These are phyloP conservation scores for Lepilemur septentrionalis DNA, from an alignment of 2,797 vertebrate species.

Conservation along the genomic window DNA sequence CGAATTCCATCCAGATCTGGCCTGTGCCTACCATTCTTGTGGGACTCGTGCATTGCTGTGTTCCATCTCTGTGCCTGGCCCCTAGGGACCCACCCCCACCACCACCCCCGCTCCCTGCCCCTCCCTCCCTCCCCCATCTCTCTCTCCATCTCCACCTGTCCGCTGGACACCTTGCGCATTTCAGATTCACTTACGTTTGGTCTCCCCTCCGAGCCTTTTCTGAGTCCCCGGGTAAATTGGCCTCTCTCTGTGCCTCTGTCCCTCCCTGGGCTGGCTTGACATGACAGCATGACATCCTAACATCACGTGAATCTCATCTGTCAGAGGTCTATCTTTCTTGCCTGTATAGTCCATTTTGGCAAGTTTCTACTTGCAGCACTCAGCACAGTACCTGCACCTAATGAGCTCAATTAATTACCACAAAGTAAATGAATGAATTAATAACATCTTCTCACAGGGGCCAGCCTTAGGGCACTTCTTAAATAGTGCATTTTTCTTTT, in stretches of 20 bases:
- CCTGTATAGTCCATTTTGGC: neutral
- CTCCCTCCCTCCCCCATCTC: too few relatives aligned
- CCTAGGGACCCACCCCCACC: neutral
- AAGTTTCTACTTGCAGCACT: neutral
- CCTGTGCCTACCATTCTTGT: rapidly evolving
- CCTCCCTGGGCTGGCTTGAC: neutral
- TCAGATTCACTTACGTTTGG: neutral
- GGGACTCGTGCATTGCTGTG: neutral
- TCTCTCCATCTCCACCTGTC: neutral
- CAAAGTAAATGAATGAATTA: neutral
- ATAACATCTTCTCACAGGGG: neutral
- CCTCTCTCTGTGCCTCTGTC: neutral
- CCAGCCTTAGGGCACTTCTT: neutral
- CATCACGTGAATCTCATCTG: neutral
- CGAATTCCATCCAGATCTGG: neutral
- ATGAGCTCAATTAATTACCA: neutral
- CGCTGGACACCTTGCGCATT: neutral
- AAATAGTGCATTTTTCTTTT: neutral
- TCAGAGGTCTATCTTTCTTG: neutral
- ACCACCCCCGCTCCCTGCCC: neutral
- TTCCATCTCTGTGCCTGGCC: neutral
- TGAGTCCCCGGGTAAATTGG: neutral
- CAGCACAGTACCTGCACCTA: neutral
- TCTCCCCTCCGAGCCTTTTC: neutral
- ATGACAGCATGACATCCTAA: neutral